Conservation (phyloP, 2,888 invertebrate genomes). For the Colostygia pectinataria region DNA sequence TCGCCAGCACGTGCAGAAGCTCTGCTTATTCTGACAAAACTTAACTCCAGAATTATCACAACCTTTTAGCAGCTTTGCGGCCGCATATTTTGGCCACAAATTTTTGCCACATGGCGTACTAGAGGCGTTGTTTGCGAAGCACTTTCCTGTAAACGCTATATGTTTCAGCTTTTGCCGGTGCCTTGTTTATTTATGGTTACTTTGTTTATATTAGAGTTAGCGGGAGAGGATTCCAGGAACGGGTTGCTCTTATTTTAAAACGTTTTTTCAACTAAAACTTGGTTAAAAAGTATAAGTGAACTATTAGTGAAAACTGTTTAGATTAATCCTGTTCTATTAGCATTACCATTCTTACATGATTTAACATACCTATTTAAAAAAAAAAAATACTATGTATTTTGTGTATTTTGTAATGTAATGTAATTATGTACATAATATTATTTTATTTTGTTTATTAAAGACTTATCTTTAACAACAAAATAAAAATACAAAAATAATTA, state of each 20-base stretch:
- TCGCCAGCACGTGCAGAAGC: not conserved
- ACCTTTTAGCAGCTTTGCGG: slow-evolving; percentile 27
- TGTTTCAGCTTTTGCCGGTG: slow-evolving; percentile 15
- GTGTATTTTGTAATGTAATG: too few relatives aligned
- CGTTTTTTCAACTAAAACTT: too few relatives aligned
- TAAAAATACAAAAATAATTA: too few relatives aligned
- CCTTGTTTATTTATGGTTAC: slow-evolving; percentile 9
- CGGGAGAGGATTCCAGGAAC: slow-evolving; percentile 9
- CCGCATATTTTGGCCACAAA: slow-evolving; percentile 8
- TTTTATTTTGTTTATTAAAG: too few relatives aligned
- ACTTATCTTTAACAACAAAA: too few relatives aligned
- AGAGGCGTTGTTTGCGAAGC: slow-evolving; percentile 13
- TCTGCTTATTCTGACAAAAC: slow-evolving; percentile 30
- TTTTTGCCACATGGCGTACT: slow-evolving; percentile 9
- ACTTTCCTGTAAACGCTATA: slow-evolving; percentile 10
- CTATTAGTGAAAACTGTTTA: too few relatives aligned
- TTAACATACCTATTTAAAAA: too few relatives aligned
- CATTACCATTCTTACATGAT: too few relatives aligned
- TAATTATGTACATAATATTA: too few relatives aligned
- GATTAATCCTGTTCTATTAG: too few relatives aligned
- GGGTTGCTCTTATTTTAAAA: not conserved
- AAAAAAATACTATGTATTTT: too few relatives aligned
- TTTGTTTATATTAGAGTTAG: slow-evolving; percentile 19
- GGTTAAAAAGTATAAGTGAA: too few relatives aligned
- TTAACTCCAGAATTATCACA: slow-evolving; percentile 25